Evolutionary conservation across 1,140 invertebrate species (phyloP).

Genomic region (Dendrolimus kikuchii): DNA sequence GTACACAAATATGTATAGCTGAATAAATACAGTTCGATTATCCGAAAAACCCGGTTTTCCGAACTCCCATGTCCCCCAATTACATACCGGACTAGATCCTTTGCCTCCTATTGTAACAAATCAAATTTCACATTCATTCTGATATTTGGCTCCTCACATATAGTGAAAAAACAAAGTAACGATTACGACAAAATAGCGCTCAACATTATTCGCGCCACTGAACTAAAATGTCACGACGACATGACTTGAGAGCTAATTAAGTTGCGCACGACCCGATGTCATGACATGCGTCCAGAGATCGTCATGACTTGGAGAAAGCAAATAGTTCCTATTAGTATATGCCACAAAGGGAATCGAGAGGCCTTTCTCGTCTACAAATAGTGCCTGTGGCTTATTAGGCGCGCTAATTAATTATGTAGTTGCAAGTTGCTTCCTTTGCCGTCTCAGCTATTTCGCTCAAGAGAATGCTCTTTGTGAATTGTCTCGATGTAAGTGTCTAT

Average conservation of each 20-base stretch:
- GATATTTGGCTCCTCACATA: too few species aligned
- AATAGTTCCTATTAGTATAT: conserved; percentile 55
- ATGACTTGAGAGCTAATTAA: conserved; percentile 42
- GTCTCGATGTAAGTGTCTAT: background rate
- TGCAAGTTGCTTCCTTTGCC: conserved; percentile 8
- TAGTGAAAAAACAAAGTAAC: too few species aligned
- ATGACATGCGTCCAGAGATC: conserved; percentile 31
- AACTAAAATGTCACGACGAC: too few species aligned
- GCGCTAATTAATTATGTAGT: conserved; percentile 20
- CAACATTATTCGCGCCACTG: too few species aligned
- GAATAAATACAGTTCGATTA: too few species aligned
- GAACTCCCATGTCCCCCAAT: too few species aligned
- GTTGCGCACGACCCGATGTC: conserved; percentile 41
- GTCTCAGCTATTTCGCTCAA: background rate
- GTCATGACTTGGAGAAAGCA: conserved; percentile 35
- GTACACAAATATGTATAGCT: too few species aligned
- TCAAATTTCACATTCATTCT: too few species aligned
- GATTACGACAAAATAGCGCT: too few species aligned
- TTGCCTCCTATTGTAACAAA: too few species aligned
- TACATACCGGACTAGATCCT: too few species aligned
- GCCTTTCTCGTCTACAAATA: conserved; percentile 10
- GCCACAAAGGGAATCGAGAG: conserved; percentile 29
- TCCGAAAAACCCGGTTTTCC: too few species aligned
- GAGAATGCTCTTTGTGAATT: background rate
- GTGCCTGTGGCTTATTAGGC: conserved; percentile 19